These are phyloP conservation scores for Brachionus angularis DNA, from an alignment of 1,140 invertebrate species.

Conservation along the genomic window DNA sequence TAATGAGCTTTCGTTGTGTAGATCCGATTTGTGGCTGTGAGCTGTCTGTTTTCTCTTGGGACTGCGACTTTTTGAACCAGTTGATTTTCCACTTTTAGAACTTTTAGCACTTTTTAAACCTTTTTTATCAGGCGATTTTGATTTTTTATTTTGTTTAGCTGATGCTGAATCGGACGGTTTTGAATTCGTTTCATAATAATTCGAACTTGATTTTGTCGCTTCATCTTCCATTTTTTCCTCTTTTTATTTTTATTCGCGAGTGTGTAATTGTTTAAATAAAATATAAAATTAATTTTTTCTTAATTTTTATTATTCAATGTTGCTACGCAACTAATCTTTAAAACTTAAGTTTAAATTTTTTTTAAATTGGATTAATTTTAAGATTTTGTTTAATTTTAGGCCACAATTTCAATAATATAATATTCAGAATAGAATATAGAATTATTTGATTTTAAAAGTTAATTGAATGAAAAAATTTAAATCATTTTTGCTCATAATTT, in stretches of 20 bases:
- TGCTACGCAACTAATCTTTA: slow-evolving; percentile 31
- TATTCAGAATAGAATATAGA: no score
- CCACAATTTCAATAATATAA: no score
- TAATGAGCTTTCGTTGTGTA: slow-evolving; percentile 10
- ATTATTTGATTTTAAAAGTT: no score
- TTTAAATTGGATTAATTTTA: no score
- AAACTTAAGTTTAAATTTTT: background rate
- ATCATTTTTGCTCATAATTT: no score
- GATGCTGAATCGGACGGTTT: no score
- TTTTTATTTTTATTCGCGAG: background rate
- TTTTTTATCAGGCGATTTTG: slow-evolving; percentile 35
- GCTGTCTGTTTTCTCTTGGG: slow-evolving; percentile 14
- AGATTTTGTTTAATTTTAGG: no score
- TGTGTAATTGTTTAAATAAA: no score
- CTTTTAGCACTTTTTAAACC: slow-evolving; percentile 20
- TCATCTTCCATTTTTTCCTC: background rate
- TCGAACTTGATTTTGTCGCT: background rate
- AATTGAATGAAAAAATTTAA: no score
- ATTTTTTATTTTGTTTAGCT: slow-evolving; percentile 34
- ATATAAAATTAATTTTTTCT: background rate
- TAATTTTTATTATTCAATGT: slow-evolving; percentile 19
- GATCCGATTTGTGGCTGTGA: background rate
- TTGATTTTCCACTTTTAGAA: slow-evolving; percentile 19
- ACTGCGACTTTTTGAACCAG: slow-evolving; percentile 15
- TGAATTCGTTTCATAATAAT: no score